These are phyloP conservation scores for Naja naja DNA, from an alignment of 2,113 vertebrate genomes.

Conservation along the genomic window DNA sequence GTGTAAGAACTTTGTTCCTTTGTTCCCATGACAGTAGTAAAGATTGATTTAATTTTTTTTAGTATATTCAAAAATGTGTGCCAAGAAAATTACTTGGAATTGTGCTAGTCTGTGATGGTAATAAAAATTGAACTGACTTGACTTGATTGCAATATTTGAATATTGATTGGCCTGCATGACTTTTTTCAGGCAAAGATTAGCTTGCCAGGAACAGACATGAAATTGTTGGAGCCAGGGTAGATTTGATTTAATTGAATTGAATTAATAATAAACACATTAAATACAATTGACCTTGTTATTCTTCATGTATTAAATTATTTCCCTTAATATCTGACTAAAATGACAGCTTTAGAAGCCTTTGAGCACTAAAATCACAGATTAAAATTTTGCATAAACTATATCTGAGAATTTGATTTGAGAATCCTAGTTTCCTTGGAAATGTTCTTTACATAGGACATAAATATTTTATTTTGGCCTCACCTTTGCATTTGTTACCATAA, in stretches of 20 bases:
- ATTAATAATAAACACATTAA: neutral
- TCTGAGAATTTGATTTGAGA: neutral
- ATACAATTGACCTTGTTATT: neutral
- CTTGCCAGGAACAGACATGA: neutral
- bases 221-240: neutral
- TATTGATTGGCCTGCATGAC: neutral
- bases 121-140: neutral
- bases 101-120: neutral
- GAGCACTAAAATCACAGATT: neutral
- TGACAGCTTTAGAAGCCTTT: neutral
- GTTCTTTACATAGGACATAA: neutral
- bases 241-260: neutral
- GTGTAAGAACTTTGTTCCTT: neutral
- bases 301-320: neutral
- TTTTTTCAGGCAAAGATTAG: neutral
- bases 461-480: neutral
- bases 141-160: neutral
- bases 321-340: neutral
- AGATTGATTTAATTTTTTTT: neutral
- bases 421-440: neutral
- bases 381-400: neutral
- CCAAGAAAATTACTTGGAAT: neutral
- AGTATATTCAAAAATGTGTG: neutral
- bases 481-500: neutral
- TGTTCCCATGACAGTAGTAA: neutral